phyloP scores from a whole-genome alignment of 2,113 vertebrate genomes.

The Himantopus leucocephalus region DNA sequence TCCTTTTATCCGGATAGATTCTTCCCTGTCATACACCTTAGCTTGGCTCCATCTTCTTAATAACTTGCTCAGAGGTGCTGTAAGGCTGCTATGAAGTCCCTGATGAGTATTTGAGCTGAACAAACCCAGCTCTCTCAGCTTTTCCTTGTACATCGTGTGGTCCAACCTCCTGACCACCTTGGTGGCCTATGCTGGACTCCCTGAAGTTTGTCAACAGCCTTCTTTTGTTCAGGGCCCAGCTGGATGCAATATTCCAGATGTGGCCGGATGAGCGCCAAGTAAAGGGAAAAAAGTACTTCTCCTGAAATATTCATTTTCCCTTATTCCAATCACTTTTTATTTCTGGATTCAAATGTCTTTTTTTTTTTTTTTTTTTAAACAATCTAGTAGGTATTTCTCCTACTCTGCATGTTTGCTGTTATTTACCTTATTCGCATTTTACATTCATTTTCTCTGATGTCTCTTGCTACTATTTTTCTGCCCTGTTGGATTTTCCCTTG shows the following conservation, averaged over 20 bases:
- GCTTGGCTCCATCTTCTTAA: background rate
- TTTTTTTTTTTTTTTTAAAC: background rate
- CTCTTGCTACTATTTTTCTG: background rate
- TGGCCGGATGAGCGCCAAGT: rapidly evolving
- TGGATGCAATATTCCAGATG: background rate
- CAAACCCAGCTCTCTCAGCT: background rate
- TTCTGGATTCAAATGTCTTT: background rate
- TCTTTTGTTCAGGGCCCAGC: background rate
- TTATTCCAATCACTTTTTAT: background rate
- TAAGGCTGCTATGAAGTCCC: background rate
- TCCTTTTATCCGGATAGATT: background rate
- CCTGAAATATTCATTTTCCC: background rate
- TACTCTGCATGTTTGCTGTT: background rate
- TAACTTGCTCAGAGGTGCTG: background rate
- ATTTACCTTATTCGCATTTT: background rate
- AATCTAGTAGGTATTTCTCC: background rate
- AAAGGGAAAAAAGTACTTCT: background rate
- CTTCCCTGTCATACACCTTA: background rate
- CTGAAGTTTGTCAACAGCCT: slow-evolving; percentile 27
- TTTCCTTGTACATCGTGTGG: background rate
- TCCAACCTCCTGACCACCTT: background rate
- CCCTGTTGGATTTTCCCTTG: background rate
- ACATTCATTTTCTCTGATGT: background rate
- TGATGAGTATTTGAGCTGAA: background rate
- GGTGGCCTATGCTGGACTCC: background rate